Base-by-base conservation (phyloP, 2,888 invertebrate species). In the Leucania comma region DNA sequence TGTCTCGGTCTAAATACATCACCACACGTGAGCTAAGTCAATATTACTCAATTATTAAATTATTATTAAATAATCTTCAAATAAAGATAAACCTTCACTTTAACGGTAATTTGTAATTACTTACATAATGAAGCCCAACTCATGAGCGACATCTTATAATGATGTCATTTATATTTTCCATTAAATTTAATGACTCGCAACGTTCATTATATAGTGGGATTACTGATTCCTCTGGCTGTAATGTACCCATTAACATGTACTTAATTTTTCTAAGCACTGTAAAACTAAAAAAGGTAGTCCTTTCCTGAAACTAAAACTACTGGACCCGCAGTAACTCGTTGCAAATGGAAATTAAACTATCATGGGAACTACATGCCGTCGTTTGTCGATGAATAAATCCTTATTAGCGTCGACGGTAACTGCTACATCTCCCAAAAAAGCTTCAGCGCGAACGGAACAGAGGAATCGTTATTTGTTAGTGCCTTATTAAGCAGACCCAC, bases 1-100 rank as follows among this genome's bases (percentile, higher is more conserved):
- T 87, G 91, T 91, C 90, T 91, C 91, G 91, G 89, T 91, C 91
- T 87, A 90, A 87, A 92, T 90, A 90, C 86, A 89, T 84, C 85
- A 89, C 85, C 86, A 83, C 82, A 90, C 83, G 91, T 90, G 88
- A 92, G 89, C 88, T 91, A 87, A 91, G 89, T 87, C 80, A 82
- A 86, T 81, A 86, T 88, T 86, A 88, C 83, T 86, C 79, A 83
- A 84, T 86, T 83, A 87, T 78, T 78, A 79, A 71, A 61, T 64
- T 83, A 84, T 86, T 83, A 87, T 78, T 78, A 79, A 71, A 61
- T 64, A 59, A 72, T 63, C 48, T 35, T 59, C 59, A 76, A 68
- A 67, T 62, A 70, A 35, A 54, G 57, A 50, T 57, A 60, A 72
- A 32, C 56, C 48, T 46, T 38, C 22, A 58, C 51, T 71, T 72